Base-by-base conservation (phyloP, 37 sponge, comb jelly and placozoan genomes). In the Hexactinellida sp. region DNA sequence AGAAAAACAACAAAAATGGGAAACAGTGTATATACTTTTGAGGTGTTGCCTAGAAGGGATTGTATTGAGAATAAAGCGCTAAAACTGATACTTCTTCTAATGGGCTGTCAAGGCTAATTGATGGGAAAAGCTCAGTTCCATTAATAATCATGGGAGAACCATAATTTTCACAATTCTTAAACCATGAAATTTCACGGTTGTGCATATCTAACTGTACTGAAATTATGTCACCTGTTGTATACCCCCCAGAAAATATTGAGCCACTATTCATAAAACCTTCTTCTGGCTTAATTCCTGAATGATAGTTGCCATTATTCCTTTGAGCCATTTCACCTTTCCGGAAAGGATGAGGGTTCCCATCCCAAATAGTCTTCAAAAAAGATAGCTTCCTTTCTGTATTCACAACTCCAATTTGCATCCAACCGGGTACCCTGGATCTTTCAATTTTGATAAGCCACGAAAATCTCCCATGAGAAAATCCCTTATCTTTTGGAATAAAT, bases 361-460 rank as follows among this genome's bases (percentile, higher is more conserved):
- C 96, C 94, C 94, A 95, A 1, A 41, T 41, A 7, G 92, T 91
- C 32, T 55, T 37, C 38, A 94, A 92, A 30, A 86, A 85, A 1
- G 32, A 34, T 19, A 87, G 54, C 85, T 82, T 85, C n/a, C 96
- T 51, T 37, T 86, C 63, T 54, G 87, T 51, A 54, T 91, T 90
- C 0, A 95, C 91, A 28, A 95, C 91, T 36, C 96, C 96, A 37
- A 95, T 89, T 37, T 95, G 96, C 76, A 93, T 93, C 96, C 96
- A 95, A 23, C 96, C 93, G 37, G 87, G 92, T 30, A 92, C 90
- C 24, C 96, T 87, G 21, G 93, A 93, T 28, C 36, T 85, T 71
- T 95, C 96, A 21, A 95, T 85, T 83, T 91, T 86, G 0, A 92
- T 30, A 1, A 93, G 88, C 94, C 92, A 93, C 0, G 96, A 91